These are phyloP conservation scores for Drosophila albomicans DNA, from an alignment of 1,140 invertebrate species.

Conservation along the genomic window DNA sequence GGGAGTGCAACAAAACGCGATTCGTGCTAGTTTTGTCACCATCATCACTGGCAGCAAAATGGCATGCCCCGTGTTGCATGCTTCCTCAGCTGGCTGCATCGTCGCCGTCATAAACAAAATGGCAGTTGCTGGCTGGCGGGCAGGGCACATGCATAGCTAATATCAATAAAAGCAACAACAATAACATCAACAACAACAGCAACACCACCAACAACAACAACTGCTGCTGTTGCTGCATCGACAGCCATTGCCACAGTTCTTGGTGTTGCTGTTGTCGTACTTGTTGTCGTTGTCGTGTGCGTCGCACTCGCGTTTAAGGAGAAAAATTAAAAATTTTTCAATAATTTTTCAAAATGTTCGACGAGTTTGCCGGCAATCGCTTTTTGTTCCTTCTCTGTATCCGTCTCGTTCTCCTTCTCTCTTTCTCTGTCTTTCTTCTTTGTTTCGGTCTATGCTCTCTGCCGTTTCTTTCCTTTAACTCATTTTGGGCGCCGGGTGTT, in stretches of 20 bases:
- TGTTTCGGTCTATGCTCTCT: slow-evolving; percentile 25
- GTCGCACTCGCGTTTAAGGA: slow-evolving; percentile 51
- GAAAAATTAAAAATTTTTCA: slow-evolving; percentile 80
- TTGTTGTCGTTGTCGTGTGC: slow-evolving; percentile 49
- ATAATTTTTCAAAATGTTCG: slow-evolving; percentile 82
- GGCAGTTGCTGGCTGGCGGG: slow-evolving; percentile 67
- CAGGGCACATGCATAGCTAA: slow-evolving; percentile 75
- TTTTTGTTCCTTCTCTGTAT: slow-evolving; percentile 10
- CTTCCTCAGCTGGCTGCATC: slow-evolving; percentile 63
- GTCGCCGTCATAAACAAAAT: slow-evolving; percentile 81
- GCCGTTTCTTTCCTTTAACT: slow-evolving; percentile 33
- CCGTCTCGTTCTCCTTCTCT: not conserved
- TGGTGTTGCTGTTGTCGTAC: slow-evolving; percentile 49
- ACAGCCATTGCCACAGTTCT: slow-evolving; percentile 26
- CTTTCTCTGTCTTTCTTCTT: not conserved
- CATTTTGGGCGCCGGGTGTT: slow-evolving; percentile 35
- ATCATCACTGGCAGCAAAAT: slow-evolving; percentile 11
- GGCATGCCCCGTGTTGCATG: slow-evolving; percentile 11
- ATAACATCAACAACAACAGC: slow-evolving; percentile 47
- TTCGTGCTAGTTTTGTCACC: slow-evolving; percentile 35
- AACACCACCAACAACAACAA: slow-evolving; percentile 35
- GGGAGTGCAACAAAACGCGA: slow-evolving; percentile 14
- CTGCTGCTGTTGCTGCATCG: slow-evolving; percentile 5
- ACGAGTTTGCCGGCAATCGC: slow-evolving; percentile 53
- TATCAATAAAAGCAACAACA: slow-evolving; percentile 77